These are phyloP conservation scores for Pardosa pseudoannulata DNA, from an alignment of 2,888 invertebrate species.

Conservation along the genomic window DNA sequence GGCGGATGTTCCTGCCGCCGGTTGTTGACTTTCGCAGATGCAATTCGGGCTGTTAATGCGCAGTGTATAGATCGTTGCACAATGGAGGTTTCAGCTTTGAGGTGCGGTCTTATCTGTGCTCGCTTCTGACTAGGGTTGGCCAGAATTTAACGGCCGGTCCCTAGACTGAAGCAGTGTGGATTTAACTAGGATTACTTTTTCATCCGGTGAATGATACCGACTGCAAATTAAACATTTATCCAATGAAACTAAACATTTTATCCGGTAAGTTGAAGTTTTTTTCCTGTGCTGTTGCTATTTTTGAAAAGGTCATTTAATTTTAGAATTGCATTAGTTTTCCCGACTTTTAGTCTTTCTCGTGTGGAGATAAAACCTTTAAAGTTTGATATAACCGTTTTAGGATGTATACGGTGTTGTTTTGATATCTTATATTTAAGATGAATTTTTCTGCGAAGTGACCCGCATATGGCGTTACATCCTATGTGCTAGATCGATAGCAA, in stretches of 20 bases:
- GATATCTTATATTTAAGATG: too few relatives aligned
- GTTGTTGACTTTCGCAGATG: conserved; percentile 69
- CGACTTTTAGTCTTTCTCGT: neutral
- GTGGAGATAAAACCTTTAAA: too few relatives aligned
- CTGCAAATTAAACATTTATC: conserved; percentile 40
- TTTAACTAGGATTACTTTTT: conserved; percentile 40
- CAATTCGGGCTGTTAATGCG: conserved; percentile 65
- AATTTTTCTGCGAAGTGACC: conserved; percentile 9
- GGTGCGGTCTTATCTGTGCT: conserved; percentile 59
- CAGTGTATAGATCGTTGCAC: conserved; percentile 67
- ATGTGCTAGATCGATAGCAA: conserved; percentile 54
- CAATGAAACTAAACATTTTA: conserved; percentile 42
- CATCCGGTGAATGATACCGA: conserved; percentile 49
- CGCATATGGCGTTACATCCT: conserved; percentile 49
- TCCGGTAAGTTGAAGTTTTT: conserved; percentile 49
- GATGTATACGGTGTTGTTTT: too few relatives aligned
- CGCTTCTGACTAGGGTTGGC: conserved; percentile 69
- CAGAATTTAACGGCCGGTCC: conserved; percentile 64
- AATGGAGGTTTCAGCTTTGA: conserved; percentile 62
- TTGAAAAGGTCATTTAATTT: conserved; percentile 1
- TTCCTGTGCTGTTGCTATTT: neutral
- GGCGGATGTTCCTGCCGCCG: conserved; percentile 65
- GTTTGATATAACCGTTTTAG: too few relatives aligned
- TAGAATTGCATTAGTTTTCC: neutral
- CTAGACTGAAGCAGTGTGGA: conserved; percentile 66